phyloP scores from a whole-genome alignment of 1,140 invertebrate genomes.

The Pogonomyrmex californicus region DNA sequence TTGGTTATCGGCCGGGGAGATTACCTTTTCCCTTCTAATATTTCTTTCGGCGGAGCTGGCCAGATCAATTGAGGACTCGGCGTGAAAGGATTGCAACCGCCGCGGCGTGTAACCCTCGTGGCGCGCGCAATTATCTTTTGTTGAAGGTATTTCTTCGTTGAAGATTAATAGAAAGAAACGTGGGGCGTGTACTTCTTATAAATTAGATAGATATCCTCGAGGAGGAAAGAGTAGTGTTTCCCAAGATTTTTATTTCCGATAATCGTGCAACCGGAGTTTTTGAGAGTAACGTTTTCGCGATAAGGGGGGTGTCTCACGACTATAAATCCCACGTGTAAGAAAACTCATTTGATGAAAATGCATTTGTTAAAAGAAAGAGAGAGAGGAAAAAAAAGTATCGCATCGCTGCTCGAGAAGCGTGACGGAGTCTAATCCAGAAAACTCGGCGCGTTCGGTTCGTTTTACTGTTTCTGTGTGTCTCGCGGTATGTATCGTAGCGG shows the following conservation, averaged over 20 bases:
- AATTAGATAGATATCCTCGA: neutral
- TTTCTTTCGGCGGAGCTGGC: slow-evolving; percentile 9
- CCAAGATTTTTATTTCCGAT: neutral
- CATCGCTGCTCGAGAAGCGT: neutral
- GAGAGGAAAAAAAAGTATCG: neutral
- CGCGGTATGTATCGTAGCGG: neutral
- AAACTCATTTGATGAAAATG: neutral
- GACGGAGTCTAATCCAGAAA: slow-evolving; percentile 7
- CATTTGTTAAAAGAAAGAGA: neutral
- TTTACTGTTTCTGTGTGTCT: slow-evolving; percentile 23
- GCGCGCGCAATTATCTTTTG: slow-evolving; percentile 8
- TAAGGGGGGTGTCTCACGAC: neutral
- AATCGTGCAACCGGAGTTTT: neutral
- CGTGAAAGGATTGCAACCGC: neutral
- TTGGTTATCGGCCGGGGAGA: slow-evolving; percentile 9
- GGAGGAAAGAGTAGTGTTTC: neutral
- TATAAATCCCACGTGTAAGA: neutral
- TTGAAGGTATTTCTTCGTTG: neutral
- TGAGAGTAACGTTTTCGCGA: neutral
- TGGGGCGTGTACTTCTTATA: neutral
- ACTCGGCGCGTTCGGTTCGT: neutral
- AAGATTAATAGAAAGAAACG: neutral
- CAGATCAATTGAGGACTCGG: slow-evolving; percentile 12
- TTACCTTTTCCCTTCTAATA: slow-evolving; percentile 17
- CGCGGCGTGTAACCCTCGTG: neutral